phyloP scores from a whole-genome alignment of 2,797 vertebrate species.

The Distichodus sexfasciatus region DNA sequence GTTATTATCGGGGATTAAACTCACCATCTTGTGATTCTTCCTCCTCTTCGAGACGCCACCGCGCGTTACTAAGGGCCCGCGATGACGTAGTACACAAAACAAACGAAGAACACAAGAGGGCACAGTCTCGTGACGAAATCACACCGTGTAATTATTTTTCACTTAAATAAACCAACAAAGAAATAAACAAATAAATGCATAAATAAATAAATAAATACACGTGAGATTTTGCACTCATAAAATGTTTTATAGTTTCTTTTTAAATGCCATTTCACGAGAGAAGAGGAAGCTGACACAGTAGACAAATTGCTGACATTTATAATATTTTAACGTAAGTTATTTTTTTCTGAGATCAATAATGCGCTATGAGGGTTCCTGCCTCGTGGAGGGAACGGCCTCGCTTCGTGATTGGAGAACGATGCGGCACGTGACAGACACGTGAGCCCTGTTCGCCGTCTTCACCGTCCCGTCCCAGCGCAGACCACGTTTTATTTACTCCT shows the following conservation, averaged over 20 bases:
- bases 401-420: constrained; percentile 60
- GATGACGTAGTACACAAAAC: constrained; percentile 68
- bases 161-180: no score
- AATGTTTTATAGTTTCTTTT: no score
- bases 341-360: background rate
- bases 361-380: background rate
- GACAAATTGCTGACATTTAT: background rate
- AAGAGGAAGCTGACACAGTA: no score
- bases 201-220: no score
- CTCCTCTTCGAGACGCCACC: constrained; percentile 74
- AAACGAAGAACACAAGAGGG: constrained; percentile 24
- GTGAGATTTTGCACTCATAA: no score
- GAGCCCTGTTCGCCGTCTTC: no score
- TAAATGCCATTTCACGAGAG: no score
- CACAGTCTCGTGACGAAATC: no score
- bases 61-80: constrained; percentile 73
- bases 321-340: background rate
- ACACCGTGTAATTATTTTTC: no score
- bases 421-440: constrained; percentile 74
- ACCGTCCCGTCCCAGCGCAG: no score
- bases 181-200: no score
- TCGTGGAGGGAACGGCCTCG: constrained; percentile 52
- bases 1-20: constrained; percentile 60
- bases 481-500: no score
- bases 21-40: constrained; percentile 82